Conservation (phyloP, 2,888 invertebrate species). For the Erebia epiphron region DNA sequence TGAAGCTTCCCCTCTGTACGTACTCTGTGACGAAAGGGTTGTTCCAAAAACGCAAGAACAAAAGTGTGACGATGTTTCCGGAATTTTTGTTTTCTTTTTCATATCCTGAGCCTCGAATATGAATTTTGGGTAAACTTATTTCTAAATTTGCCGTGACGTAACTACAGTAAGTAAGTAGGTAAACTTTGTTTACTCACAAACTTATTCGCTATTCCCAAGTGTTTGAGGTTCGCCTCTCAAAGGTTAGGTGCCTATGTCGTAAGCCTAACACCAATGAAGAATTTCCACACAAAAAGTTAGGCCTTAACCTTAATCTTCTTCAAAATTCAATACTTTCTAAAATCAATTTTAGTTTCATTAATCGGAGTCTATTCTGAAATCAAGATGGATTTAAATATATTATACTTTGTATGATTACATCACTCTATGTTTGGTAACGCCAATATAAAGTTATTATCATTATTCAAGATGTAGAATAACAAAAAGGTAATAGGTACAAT, state of each 20-base stretch:
- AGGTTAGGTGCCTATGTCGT: not conserved
- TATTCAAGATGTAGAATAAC: not conserved
- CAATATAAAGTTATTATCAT: not conserved
- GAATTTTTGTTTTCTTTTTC: not conserved
- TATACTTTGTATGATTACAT: not conserved
- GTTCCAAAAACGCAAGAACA: conserved; percentile 19
- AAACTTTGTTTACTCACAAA: not conserved
- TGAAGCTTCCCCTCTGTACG: too few relatives aligned
- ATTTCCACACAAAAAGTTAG: not conserved
- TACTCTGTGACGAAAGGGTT: conserved; percentile 38
- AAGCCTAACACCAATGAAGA: not conserved
- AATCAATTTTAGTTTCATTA: not conserved
- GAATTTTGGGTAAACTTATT: not conserved
- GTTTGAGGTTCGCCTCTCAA: too few relatives aligned
- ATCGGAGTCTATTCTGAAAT: not conserved
- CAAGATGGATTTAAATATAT: not conserved
- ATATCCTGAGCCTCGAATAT: not conserved
- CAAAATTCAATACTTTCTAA: not conserved
- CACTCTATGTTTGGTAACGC: not conserved
- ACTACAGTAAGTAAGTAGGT: too few relatives aligned
- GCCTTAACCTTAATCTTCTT: not conserved
- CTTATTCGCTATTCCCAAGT: not conserved
- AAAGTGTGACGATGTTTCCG: conserved; percentile 1
- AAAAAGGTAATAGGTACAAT: not conserved
- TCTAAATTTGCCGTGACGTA: not conserved